Evolutionary conservation across 2,113 vertebrate genomes (phyloP).

Genomic region (Mastomys coucha): DNA sequence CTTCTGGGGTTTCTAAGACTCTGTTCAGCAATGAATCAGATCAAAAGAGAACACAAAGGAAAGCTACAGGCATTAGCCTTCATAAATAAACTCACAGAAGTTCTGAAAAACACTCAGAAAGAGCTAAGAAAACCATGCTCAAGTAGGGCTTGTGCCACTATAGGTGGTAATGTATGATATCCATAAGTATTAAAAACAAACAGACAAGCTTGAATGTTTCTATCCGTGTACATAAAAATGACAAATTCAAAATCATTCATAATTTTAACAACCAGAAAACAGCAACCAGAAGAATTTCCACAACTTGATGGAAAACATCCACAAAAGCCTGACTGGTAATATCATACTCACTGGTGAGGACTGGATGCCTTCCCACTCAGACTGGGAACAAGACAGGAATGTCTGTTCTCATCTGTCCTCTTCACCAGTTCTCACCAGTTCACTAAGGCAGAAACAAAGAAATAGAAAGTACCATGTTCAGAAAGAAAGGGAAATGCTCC

Average conservation of each 20-base stretch:
- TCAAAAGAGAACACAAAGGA: background rate
- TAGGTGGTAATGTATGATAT: background rate
- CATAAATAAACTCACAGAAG: background rate
- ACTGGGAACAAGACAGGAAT: background rate
- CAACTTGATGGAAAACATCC: background rate
- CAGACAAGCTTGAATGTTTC: background rate
- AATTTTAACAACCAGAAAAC: constrained; percentile 25
- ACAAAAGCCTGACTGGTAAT: background rate
- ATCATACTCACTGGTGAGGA: background rate
- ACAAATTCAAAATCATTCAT: constrained; percentile 3
- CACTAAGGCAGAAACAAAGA: constrained; percentile 8
- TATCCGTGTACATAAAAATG: background rate
- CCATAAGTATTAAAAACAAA: background rate
- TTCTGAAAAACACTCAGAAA: constrained; percentile 13
- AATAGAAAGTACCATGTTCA: background rate
- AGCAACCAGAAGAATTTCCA: background rate
- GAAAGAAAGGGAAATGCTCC: background rate
- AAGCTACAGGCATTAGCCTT: background rate
- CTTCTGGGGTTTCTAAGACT: background rate
- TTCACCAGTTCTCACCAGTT: background rate
- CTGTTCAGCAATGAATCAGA: constrained; percentile 1
- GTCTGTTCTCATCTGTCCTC: background rate
- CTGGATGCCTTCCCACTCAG: background rate
- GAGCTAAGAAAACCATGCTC: background rate
- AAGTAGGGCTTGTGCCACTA: background rate